Evolutionary conservation across 1,140 invertebrate genomes (phyloP), one percentile per base, ranked within the genome.

Genomic region (Forficula auricularia): DNA sequence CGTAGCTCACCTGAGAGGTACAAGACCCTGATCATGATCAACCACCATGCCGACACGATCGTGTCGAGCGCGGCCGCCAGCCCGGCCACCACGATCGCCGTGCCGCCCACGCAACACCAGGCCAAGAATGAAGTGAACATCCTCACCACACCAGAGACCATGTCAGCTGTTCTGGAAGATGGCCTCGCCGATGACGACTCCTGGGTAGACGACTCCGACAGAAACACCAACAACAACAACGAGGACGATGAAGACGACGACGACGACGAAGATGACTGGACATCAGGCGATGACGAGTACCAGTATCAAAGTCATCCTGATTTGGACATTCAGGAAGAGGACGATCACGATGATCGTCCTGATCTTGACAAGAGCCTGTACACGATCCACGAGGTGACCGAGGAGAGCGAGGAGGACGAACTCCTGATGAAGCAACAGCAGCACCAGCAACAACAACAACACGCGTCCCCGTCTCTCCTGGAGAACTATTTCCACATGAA

Each of bases 331-430:
- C 4, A 27, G 4, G 82, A 85, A 50, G 82, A 86, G 48, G 83
- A 87, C 47, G 65, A 86, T 16, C 81, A 81, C 2, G 87, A 85
- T 52, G 77, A 82, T 53, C 65, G 79, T 13, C 72, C 80, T 19
- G 73, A 77, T 2, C 80, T 88, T 48, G 85, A 90, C 59, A 88
- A 90, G 49, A 89, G 85, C 0, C 62, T 94, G 38, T 86, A 91
- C 51, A 94, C 88, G 0, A 94, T 94, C 49, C 76, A 89, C 1
- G 88, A 94, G 63, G 88, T 92, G 59, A 88, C 83, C 46, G 90
- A 86, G 55, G 87, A 91, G 59, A 87, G 92, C 58, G 89, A 77
- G 57, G 82, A 82, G 60, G 22, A 27, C 76, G 35, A 81, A 81
- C 53, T 68, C 66, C 32, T 67, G 59, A 43, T 52, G 53, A n/a